Base-by-base conservation (phyloP, 2,888 invertebrate species). In the Eustalomyia histrio region DNA sequence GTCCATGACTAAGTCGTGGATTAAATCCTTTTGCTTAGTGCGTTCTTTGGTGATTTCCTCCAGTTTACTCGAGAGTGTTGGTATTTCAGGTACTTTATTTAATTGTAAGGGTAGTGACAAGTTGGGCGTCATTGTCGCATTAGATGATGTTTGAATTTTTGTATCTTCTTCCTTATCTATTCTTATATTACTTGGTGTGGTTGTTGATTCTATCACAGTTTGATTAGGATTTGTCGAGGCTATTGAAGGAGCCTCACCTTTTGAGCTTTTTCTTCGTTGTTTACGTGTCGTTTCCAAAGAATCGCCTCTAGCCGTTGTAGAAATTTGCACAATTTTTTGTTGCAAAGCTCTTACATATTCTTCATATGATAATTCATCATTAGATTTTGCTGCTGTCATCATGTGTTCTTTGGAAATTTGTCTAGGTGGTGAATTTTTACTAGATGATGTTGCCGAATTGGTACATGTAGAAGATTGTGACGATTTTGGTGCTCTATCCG, bases 1-100 rank as follows among this genome's bases (percentile, higher is more conserved):
- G 87, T 95, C 95, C 92, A 97, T 93, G 67, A 97, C 95, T 90
- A 97, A 92, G 88, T 96, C 94, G 86, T 96, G 94, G 60, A 97
- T 95, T 29, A 97, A 92, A 88, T 94, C 95, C 83, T 96, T 96
- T 90, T 97, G 96, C 87, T 95, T 95, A 50, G 94, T 95, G 72
- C 96, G 92, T 88, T 96, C 96, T 87, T 95, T 93, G 83, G 94
- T 94, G 43, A 97, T 92, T 90, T 95, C 95, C 88, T 96, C 95
- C 71, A 95, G 92, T 87, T 94, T 95, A 75, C 93, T 92, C 1
- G 92, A 92, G 3, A 94, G 93, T 2, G 93, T 92, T 92, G 64
- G 93, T 91, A 74, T 88, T 88, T 86, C 91, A 87, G 90, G 87
- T 86, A 87, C 87, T 85, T 90, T 87, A 65, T 85, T 83, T 88